Base-by-base conservation (phyloP, 2,113 vertebrate species). In the Nothobranchius furzeri region DNA sequence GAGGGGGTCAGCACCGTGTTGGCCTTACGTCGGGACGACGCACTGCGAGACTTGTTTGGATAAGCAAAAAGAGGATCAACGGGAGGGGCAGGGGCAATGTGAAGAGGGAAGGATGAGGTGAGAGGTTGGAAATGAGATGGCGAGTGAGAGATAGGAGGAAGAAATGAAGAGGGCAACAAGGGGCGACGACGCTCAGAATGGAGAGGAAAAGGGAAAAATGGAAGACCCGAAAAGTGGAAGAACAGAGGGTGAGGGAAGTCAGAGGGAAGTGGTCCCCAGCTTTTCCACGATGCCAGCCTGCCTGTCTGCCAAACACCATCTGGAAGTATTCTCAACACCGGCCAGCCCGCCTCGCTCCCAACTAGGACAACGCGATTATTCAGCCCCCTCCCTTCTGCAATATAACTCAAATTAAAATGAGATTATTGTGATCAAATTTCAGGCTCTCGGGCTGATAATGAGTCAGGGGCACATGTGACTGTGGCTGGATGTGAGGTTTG, bases 301-400 rank as follows among this genome's bases (percentile, higher is more conserved):
- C 90, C 85, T 87, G 92, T 90, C 85, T 88, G 92, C 93, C 93
- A 88, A 89, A 85, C 88, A 93, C 93, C 95, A 95, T 95, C 95
- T 95, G 95, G 95, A 95, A 94, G 93, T 94, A 90, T 94, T 93
- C 92, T 86, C 89, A 85, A 87, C 88, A 85, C 84, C 74, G 87
- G 85, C 88, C 93, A 90, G 88, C 93, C 86, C 90, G 88, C 73
- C 74, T 81, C 86, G 62, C 76, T 86, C 82, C 37, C 75, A 89
- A 86, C 68, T 84, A 78, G 81, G 85, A 85, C 89, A 85, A 86
- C 91, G 85, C 83, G 81, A 91, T 90, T 90, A 91, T 81, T 86
- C 74, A 79, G 20, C 68, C 42, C 67, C 68, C 47, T 20, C 50
- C 35, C 15, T 50, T 68, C 53, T 79, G 73, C 77, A 84, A 79